A percentile compares a stretch with the other conserved stretches of the same genome.
These are phyloP conservation scores for Saturnia pavonia DNA, from an alignment of 2,888 invertebrate genomes.

Conservation along the genomic window DNA sequence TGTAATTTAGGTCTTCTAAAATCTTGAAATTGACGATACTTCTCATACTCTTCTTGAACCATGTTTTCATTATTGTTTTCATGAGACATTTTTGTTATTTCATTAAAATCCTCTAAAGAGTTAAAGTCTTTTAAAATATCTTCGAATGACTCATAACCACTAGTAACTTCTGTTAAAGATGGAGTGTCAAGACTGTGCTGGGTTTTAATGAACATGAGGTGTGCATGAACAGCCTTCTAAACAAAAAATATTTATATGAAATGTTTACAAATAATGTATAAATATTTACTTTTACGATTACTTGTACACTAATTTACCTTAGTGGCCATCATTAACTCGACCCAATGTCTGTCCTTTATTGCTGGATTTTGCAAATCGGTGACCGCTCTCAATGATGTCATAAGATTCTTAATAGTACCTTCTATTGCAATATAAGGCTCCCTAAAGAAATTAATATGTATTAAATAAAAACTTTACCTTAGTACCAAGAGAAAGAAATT, in stretches of 20 bases:
- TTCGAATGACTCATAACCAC: conserved; percentile 43
- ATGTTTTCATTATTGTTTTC: conserved; percentile 25
- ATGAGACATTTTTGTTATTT: conserved; percentile 33
- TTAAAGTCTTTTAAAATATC: conserved; percentile 62
- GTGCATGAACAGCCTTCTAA: conserved; percentile 58
- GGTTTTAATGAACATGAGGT: conserved; percentile 53
- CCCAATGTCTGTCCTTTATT: conserved; percentile 96
- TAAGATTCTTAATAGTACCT: conserved; percentile 92
- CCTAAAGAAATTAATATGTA: conserved; percentile 61
- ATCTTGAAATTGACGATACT: conserved; percentile 56
- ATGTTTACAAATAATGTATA: conserved; percentile 17
- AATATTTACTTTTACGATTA: background rate
- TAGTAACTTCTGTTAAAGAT: conserved; percentile 36
- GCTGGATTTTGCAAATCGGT: conserved; percentile 97
- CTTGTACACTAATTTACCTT: conserved; percentile 78
- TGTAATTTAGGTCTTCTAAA: conserved; percentile 58
- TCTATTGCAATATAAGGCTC: conserved; percentile 91
- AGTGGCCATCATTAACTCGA: conserved; percentile 95
- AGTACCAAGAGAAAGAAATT: background rate
- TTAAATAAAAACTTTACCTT: background rate
- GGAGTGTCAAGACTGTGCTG: conserved; percentile 40
- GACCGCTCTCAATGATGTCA: conserved; percentile 95
- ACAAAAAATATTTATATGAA: conserved; percentile 39
- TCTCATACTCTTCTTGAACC: conserved; percentile 30
- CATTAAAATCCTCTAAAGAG: conserved; percentile 50